phyloP scores from a whole-genome alignment of 2,113 vertebrate species.

The human (Homo sapiens) region DNA sequence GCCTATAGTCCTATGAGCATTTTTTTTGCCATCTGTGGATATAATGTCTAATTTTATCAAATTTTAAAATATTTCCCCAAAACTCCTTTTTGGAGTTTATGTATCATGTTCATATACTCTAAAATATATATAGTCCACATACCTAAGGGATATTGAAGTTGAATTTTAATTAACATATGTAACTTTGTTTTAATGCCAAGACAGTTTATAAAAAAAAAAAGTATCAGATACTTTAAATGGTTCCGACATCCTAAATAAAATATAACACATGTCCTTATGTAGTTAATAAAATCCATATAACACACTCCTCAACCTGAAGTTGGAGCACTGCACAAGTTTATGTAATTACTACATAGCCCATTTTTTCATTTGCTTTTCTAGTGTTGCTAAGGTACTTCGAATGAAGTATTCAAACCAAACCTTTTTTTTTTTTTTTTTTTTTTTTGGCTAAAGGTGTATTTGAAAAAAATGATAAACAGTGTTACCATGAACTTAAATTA shows the following conservation, averaged over 20 bases:
- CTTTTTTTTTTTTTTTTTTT: neutral
- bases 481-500: neutral
- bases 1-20: neutral
- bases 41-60: neutral
- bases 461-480: neutral
- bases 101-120: neutral
- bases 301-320: neutral
- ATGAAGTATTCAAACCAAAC: neutral
- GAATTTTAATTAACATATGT: conserved; percentile 25
- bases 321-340: neutral
- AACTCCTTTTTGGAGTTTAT: neutral
- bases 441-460: neutral
- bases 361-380: neutral
- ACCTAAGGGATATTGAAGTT: neutral
- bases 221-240: neutral
- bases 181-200: conserved; percentile 22
- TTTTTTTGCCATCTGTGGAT: neutral
- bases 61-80: neutral
- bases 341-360: neutral
- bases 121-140: neutral
- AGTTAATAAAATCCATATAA: neutral
- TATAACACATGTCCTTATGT: neutral
- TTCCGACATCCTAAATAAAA: neutral
- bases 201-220: neutral
- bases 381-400: neutral